Percentiles rank a stretch among this genome's conserved stretches.
Evolutionary conservation across 2,113 vertebrate genomes (phyloP).

Genomic region (Rutilus rutilus): DNA sequence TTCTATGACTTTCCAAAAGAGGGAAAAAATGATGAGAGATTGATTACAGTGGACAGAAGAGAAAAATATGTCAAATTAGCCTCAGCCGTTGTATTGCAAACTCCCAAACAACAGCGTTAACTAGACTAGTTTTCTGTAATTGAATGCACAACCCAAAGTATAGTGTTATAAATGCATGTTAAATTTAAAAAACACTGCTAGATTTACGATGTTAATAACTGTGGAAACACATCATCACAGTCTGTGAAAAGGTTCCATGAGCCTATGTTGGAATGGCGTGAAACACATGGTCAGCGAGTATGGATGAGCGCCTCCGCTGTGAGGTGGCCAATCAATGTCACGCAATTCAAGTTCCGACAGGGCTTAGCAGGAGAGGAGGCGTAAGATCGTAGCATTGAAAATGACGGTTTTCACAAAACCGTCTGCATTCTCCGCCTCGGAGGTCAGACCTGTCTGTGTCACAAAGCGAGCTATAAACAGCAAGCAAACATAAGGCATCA

Average conservation of each 20-base stretch:
- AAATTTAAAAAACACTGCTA: no score
- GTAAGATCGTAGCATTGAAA: conserved; percentile 1
- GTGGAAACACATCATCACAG: no score
- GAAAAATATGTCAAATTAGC: no score
- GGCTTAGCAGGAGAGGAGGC: conserved; percentile 12
- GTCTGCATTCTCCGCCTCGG: neutral
- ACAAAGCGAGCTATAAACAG: conserved; percentile 9
- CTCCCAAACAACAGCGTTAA: no score
- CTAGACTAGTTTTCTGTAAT: no score
- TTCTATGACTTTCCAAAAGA: no score
- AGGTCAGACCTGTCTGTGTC: conserved; percentile 19
- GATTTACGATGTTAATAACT: no score
- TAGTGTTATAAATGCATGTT: no score
- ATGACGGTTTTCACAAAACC: conserved; percentile 10
- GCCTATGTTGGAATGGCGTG: neutral
- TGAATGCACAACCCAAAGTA: no score
- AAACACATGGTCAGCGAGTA: neutral
- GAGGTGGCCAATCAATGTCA: conserved; percentile 15
- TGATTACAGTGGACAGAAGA: no score
- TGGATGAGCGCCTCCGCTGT: neutral
- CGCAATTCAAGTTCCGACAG: conserved; percentile 22
- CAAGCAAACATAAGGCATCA: conserved; percentile 16
- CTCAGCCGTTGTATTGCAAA: no score
- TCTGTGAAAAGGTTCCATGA: neutral
- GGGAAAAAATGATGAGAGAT: no score